A percentile compares a stretch with the other conserved stretches of the same genome.
Evolutionary conservation across 2,888 invertebrate species (phyloP).

Genomic region (Amblyjoppa fuscipennis): DNA sequence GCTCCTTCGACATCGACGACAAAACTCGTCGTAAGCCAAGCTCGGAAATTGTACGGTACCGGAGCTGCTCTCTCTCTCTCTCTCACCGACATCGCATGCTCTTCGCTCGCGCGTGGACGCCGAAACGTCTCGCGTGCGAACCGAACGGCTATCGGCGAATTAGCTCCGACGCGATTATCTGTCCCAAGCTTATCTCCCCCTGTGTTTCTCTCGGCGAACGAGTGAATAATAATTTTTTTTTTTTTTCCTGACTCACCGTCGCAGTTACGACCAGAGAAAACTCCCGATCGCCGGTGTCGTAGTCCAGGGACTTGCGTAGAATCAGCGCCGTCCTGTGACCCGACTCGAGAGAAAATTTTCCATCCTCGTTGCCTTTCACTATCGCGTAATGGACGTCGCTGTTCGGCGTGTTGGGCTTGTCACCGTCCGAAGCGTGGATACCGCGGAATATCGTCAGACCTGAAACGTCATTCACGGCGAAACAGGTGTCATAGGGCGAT

Average conservation of each 20-base stretch:
- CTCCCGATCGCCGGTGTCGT: conserved; percentile 92
- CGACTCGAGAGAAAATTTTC: conserved; percentile 92
- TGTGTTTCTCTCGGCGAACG: too few species aligned
- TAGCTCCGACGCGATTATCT: too few species aligned
- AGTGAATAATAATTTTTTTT: background rate
- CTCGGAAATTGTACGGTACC: conserved; percentile 42
- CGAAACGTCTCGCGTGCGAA: background rate
- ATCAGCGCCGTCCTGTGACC: conserved; percentile 92
- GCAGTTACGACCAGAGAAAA: conserved; percentile 92
- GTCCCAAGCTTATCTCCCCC: too few species aligned
- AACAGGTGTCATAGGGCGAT: conserved; percentile 4
- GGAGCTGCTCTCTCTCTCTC: background rate
- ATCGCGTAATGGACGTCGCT: conserved; percentile 94
- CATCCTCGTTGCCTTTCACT: conserved; percentile 89
- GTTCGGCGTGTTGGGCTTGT: conserved; percentile 95
- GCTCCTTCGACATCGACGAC: conserved; percentile 25
- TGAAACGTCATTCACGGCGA: conserved; percentile 79
- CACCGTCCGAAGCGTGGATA: conserved; percentile 92
- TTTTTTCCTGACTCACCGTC: conserved; percentile 87
- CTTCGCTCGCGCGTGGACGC: background rate
- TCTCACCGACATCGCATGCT: conserved; percentile 17
- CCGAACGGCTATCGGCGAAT: too few species aligned
- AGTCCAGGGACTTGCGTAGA: conserved; percentile 91
- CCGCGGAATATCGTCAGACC: conserved; percentile 93
- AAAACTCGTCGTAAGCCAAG: conserved; percentile 40